Conservation (phyloP, 1,140 invertebrate genomes). For the Neodiprion virginianus region DNA sequence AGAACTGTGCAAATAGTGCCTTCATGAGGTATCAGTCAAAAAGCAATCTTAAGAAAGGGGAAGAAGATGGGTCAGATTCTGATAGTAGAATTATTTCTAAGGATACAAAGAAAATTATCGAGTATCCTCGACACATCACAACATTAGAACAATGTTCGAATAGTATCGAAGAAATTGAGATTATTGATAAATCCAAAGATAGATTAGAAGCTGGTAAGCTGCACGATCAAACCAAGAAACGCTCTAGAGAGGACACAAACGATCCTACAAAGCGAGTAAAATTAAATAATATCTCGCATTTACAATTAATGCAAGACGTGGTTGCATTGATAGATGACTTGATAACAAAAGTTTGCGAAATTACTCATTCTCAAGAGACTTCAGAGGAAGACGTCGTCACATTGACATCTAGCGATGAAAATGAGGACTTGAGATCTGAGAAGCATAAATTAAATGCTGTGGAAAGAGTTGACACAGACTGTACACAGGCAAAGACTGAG, state of each 20-base stretch:
- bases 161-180: conserved; percentile 45
- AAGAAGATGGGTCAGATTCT: conserved; percentile 28
- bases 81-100: conserved; percentile 26
- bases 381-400: conserved; percentile 46
- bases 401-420: conserved; percentile 52
- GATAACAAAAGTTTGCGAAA: conserved; percentile 55
- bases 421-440: conserved; percentile 39
- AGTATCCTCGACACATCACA: conserved; percentile 28
- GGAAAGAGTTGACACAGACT: conserved; percentile 22
- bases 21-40: conserved; percentile 59
- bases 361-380: conserved; percentile 35
- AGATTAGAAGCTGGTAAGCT: conserved; percentile 25
- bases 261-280: conserved; percentile 47
- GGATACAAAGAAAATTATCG: conserved; percentile 22
- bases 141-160: conserved; percentile 35
- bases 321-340: conserved; percentile 55
- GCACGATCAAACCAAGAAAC: conserved; percentile 33
- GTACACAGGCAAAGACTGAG: background rate
- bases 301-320: conserved; percentile 58
- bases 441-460: conserved; percentile 21
- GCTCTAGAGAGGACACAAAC: conserved; percentile 34
- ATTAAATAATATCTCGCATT: conserved; percentile 47
- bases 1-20: conserved; percentile 52
- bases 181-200: conserved; percentile 33
- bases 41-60: conserved; percentile 42